Evolutionary conservation across 2,888 invertebrate species (phyloP), one percentile per base, ranked within the genome.

Genomic region (Eupithecia centaureata): DNA sequence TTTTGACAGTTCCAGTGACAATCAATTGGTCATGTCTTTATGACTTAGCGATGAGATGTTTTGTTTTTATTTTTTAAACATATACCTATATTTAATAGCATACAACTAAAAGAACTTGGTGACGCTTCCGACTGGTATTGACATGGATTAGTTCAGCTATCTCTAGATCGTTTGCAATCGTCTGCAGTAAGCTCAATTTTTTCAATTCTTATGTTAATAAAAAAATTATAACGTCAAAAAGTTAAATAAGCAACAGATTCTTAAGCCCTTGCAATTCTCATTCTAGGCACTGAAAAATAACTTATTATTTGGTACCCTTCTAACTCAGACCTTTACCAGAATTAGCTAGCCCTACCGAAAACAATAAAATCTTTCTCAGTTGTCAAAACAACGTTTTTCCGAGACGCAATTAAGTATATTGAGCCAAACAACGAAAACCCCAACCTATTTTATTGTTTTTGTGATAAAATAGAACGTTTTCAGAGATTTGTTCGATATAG

Each of bases 361-460:
- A 66, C 58, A 70, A 66, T 70, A 66, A 63, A 70, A 66, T 18
- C 32, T 27, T 12, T 35, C 62, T 60, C 57, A 63, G 66, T 32
- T 67, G 63, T 64, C 66, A 70, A 67, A 66, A 66, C 63, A 66
- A 66, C 65, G 15, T 68, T 60, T 52, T 58, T 38, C 60, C 65
- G 32, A 63, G 32, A 33, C 47, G 59, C 65, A 69, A 65, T 69
- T 56, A 69, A 63, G 65, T 69, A 65, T 69, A 69, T 68, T 69
- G 69, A 68, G 59, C 59, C 60, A 8, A 63, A 69, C 65, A 61
- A 56, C 60, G 60, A 66, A 66, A 69, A 65, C 56, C 51, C 56
- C 60, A 61, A 30, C 63, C 65, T 22, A 32, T 54, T 28, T 51
- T 51, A 63, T 69, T 65, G 59, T 69, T 65, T 63, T 65, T 68